phyloP scores from a whole-genome alignment of 2,113 vertebrate species.

The Marmota monax region DNA sequence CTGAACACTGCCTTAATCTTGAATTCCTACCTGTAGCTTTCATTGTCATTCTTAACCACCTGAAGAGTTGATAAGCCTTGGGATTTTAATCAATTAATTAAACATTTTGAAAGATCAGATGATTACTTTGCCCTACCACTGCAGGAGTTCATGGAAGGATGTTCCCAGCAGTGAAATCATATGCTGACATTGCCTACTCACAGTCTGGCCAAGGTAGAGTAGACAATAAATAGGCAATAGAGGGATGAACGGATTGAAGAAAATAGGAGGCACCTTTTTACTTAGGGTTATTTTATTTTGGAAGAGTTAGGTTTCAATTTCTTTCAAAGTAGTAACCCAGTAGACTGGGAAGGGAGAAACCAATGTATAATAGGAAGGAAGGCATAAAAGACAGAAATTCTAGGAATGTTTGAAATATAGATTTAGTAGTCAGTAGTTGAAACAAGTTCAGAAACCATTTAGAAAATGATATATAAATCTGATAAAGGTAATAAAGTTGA shows the following conservation, averaged over 20 bases:
- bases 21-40: background rate
- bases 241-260: background rate
- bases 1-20: background rate
- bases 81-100: background rate
- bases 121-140: background rate
- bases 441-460: background rate
- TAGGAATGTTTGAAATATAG: background rate
- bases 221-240: background rate
- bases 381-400: background rate
- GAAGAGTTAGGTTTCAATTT: background rate
- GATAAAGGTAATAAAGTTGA: background rate
- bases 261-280: background rate
- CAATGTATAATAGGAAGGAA: background rate
- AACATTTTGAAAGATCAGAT: background rate
- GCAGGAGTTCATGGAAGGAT: background rate
- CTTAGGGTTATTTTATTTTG: background rate
- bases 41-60: background rate
- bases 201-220: background rate
- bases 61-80: constrained; percentile 37
- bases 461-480: background rate
- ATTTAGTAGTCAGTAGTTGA: background rate
- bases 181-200: too few relatives aligned
- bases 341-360: background rate
- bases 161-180: background rate
- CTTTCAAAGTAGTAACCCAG: background rate